Conservation (phyloP, 2,888 invertebrate species). For the Acanthococcus lagerstroemiae region DNA sequence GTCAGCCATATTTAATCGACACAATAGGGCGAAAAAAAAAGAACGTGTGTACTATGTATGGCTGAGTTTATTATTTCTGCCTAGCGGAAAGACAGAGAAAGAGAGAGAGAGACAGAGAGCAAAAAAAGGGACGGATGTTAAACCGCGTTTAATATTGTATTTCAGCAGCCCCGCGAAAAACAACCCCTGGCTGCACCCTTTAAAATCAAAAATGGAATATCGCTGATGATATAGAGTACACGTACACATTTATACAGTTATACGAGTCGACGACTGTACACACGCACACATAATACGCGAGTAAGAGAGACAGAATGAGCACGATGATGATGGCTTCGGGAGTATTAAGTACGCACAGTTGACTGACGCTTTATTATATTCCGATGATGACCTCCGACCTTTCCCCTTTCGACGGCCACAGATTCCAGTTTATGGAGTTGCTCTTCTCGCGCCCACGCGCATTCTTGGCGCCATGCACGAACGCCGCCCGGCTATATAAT, state of each 20-base stretch:
- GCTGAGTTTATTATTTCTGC: conserved; percentile 35
- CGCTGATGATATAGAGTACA: conserved; percentile 1
- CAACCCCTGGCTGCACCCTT: conserved; percentile 26
- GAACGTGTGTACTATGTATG: conserved; percentile 35
- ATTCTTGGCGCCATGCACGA: too few species aligned
- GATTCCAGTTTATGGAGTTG: conserved; percentile 21
- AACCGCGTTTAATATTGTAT: conserved; percentile 24
- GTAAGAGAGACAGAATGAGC: conserved; percentile 7
- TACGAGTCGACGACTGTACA: background rate
- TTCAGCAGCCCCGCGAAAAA: conserved; percentile 15
- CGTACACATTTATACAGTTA: background rate
- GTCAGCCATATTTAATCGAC: conserved; percentile 37
- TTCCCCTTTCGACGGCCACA: conserved; percentile 1
- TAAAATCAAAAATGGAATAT: conserved; percentile 23
- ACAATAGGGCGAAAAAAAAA: conserved; percentile 35
- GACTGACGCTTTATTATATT: conserved; percentile 26
- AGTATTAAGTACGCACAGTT: conserved; percentile 21
- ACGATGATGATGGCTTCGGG: conserved; percentile 20
- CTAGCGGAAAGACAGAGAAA: background rate
- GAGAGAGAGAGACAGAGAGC: conserved; percentile 22
- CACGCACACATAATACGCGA: background rate
- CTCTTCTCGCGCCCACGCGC: too few species aligned
- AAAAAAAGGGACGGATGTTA: conserved; percentile 20
- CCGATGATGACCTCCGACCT: conserved; percentile 14
- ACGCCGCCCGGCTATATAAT: too few species aligned